Conservation (phyloP, 2,113 vertebrate genomes). For the Myocastor coypus region DNA sequence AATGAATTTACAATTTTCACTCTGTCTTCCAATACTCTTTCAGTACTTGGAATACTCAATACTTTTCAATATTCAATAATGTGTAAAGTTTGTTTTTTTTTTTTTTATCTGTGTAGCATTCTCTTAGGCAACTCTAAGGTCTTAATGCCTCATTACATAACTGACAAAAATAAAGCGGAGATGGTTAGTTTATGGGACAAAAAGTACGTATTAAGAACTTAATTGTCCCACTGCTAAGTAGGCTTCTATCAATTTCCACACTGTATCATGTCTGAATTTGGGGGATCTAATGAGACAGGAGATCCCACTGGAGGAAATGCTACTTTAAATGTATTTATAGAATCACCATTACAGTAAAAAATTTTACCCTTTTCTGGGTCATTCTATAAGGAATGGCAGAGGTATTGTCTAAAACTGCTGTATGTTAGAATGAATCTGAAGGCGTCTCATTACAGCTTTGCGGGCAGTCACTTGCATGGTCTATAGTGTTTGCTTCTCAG, state of each 20-base stretch:
- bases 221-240: not conserved
- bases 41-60: no score
- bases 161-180: not conserved
- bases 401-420: not conserved
- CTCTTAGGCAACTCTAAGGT: not conserved
- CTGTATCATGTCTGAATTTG: not conserved
- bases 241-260: not conserved
- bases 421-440: not conserved
- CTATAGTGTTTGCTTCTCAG: not conserved
- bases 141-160: not conserved
- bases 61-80: no score
- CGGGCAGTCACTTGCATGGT: not conserved
- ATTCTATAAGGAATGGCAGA: not conserved
- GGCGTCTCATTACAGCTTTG: not conserved
- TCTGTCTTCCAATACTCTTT: not conserved
- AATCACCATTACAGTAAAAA: not conserved
- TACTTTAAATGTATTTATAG: not conserved
- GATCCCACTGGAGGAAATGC: conserved; percentile 8
- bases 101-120: not conserved
- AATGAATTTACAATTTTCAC: not conserved
- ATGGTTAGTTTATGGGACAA: not conserved
- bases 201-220: not conserved
- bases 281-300: not conserved
- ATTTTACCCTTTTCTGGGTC: not conserved
- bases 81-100: not conserved